Percentiles rank a stretch among this genome's conserved stretches.
These are phyloP conservation scores for Hylaeus volcanicus DNA, from an alignment of 1,140 invertebrate species.

Conservation along the genomic window DNA sequence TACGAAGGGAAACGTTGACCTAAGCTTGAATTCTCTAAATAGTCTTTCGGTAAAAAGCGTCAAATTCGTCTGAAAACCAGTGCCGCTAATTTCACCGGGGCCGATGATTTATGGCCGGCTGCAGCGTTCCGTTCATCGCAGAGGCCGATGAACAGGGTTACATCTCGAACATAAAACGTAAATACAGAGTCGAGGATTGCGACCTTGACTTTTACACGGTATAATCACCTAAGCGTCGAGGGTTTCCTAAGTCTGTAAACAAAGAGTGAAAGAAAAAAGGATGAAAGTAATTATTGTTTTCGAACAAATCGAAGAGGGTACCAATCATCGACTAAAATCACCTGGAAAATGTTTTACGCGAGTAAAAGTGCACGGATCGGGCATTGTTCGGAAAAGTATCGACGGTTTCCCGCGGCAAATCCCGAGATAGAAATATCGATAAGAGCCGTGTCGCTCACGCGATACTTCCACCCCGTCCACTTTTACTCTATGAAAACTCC, in stretches of 20 bases:
- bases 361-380: neutral
- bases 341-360: neutral
- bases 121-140: conserved; percentile 41
- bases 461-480: conserved; percentile 59
- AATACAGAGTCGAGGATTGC: conserved; percentile 10
- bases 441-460: conserved; percentile 80
- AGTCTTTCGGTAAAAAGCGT: neutral
- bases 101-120: conserved; percentile 44
- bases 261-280: too few relatives aligned
- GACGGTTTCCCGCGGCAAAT: conserved; percentile 80
- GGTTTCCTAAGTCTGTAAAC: neutral
- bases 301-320: too few relatives aligned
- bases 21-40: conserved; percentile 1
- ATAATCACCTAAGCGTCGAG: conserved; percentile 9
- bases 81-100: conserved; percentile 38
- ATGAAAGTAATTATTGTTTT: too few relatives aligned
- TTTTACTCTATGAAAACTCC: conserved; percentile 68
- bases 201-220: conserved; percentile 44
- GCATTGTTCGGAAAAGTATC: conserved; percentile 57
- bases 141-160: conserved; percentile 34
- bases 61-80: conserved; percentile 30
- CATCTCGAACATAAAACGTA: conserved; percentile 16
- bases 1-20: neutral
- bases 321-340: too few relatives aligned
- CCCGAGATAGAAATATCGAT: conserved; percentile 79